Base-by-base conservation (phyloP, 2,797 vertebrate species). In the Amphiprion clarkii region DNA sequence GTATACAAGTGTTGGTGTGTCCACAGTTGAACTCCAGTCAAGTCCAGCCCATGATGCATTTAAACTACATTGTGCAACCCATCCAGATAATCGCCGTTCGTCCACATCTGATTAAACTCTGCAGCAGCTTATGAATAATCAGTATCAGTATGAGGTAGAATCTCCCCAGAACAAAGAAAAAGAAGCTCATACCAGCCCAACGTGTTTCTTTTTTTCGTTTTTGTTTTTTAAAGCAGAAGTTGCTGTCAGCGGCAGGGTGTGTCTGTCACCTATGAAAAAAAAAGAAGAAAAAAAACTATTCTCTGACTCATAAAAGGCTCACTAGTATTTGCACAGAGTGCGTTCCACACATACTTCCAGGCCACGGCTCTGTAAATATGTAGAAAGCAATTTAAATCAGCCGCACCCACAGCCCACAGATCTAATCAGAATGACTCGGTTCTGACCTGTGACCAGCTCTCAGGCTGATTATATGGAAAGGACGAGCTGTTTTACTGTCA, bases 261-360 rank as follows among this genome's bases (percentile, higher is more conserved):
- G 83, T 14, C 44, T 31, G 66, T 52, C 59, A 17, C 57, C 4
- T 46, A 74, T 67, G 31, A 64, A n/a, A 1, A 16, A 16, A 44
- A 14, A 49, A 44, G 31, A 3, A 59, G 5, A 25, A 42, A 40
- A 17, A 27, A 19, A 59, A 70, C 17, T 6, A 1, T 42, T 62
- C 42, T 46, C 49, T 48, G 17, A 54, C 27, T 55, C 25, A 40
- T 21, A 7, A 27, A 59, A 60, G 6, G 1, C 31, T 39, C 1
- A 1, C 0, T 46, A 5, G 55, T 81, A 72, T 84, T 80, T 56
- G 71, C 74, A 70, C 73, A 72, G 57, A 0, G 1, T 54, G 49
- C 46, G 49, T 87, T 86, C 81, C 79, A n/a, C 6, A 19, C 80
- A 89, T 90, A 79, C 31, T 69, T 85, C 19, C 31, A 69, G 3